Percentiles rank a stretch among this genome's conserved stretches.
phyloP scores from a whole-genome alignment of 2,113 vertebrate genomes.

The Psettodes erumei region DNA sequence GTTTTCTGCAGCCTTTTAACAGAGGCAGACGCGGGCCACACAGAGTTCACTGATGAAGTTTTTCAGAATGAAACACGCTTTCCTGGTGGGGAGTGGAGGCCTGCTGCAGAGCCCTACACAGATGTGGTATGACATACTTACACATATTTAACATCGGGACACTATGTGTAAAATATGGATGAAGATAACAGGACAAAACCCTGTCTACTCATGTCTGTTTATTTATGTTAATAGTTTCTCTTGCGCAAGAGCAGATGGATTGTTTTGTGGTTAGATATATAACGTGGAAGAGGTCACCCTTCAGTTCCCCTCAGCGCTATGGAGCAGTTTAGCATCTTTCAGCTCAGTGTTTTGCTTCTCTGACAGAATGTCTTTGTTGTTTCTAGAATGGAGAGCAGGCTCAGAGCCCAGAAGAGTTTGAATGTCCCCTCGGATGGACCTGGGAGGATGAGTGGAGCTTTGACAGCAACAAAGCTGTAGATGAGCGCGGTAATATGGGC shows the following conservation, averaged over 20 bases:
- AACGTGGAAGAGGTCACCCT: background rate
- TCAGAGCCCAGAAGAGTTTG: constrained; percentile 84
- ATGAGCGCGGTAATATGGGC: constrained; percentile 88
- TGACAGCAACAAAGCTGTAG: constrained; percentile 94
- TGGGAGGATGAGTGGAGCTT: constrained; percentile 94
- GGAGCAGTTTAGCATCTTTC: background rate
- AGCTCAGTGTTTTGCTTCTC: too few relatives aligned
- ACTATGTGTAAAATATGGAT: constrained; percentile 28
- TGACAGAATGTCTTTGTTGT: constrained; percentile 35
- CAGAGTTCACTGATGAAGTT: constrained; percentile 95
- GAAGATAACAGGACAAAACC: constrained; percentile 36
- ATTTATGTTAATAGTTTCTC: constrained; percentile 23
- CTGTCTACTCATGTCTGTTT: constrained; percentile 13
- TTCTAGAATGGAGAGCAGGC: constrained; percentile 95
- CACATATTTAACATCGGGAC: background rate
- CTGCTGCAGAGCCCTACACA: constrained; percentile 87
- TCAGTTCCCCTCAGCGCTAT: background rate
- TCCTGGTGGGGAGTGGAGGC: constrained; percentile 94
- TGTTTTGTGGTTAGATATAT: background rate
- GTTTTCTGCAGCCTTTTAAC: constrained; percentile 88
- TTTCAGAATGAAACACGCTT: constrained; percentile 94
- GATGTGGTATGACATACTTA: constrained; percentile 88
- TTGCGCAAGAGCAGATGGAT: background rate
- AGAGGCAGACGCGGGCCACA: constrained; percentile 95
- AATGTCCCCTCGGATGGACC: constrained; percentile 91